Base-by-base conservation (phyloP, 2,888 invertebrate species). In the Leptinotarsa rubiginosa region DNA sequence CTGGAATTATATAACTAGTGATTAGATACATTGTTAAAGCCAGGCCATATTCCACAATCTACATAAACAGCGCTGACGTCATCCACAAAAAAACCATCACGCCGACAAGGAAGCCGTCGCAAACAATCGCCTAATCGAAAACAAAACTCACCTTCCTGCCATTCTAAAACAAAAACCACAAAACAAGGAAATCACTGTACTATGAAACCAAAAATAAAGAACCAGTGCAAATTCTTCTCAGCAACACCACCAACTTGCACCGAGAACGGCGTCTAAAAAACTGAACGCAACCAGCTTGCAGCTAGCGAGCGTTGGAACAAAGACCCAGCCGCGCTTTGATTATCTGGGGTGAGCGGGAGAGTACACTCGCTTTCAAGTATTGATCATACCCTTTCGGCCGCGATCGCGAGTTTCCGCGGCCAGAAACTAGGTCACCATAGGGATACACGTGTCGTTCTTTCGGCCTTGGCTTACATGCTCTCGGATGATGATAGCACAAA, bases 381-480 rank as follows among this genome's bases (percentile, higher is more conserved):
- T 84, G 85, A 85, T 84, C 83, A 83, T 77, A 74, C 65, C 71
- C 50, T 74, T 74, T 85, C 85, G 85, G 78, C 65, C 68, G 74
- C 62, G 72, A 69, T 85, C 85, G 85, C 74, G 65, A 67, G 65
- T 72, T 70, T 79, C 84, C 83, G 72, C 71, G 70, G 18, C 67
- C 69, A 18, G 78, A 82, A 85, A 83, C 80, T 85, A 76, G 84
- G 85, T 85, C 85, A 85, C 81, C 81, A 82, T 83, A 85, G 81
- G 83, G 81, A 82, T 84, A 85, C 84, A 85, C 85, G 85, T 85
- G 85, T 83, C 84, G 79, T 75, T 78, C 69, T 76, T 78, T 79
- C 82, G 83, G 83, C 84, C 84, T 83, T 84, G 84, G 84, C 84
- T 84, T 83, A 83, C 82, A 80, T 83, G 83, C 79, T 82, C 74